Conservation (phyloP, 2,797 vertebrate genomes). For the Rhinichthys osculus region DNA sequence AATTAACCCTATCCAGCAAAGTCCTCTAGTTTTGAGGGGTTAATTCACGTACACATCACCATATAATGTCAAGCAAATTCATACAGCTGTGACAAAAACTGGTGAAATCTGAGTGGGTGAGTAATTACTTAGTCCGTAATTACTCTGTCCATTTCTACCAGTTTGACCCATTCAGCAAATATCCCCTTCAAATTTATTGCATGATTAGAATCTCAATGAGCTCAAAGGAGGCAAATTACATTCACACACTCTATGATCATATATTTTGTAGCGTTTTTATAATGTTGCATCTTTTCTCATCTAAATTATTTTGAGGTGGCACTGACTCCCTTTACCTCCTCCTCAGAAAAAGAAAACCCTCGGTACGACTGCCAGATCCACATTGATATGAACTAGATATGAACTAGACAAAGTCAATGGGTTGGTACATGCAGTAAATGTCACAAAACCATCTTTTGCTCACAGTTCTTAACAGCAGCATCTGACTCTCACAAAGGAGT, state of each 20-base stretch:
- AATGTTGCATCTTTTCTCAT: neutral
- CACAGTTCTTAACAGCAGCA: slow-evolving; percentile 13
- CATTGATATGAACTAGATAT: neutral
- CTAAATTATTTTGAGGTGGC: neutral
- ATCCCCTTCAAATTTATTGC: neutral
- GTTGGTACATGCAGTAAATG: neutral
- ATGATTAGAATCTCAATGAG: slow-evolving; percentile 4
- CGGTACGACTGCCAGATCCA: neutral
- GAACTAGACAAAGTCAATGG: slow-evolving; percentile 9
- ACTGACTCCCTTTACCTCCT: neutral
- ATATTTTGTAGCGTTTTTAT: neutral
- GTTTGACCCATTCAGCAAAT: neutral
- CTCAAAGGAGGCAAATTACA: neutral
- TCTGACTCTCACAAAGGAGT: slow-evolving; percentile 50
- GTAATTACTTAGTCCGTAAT: neutral
- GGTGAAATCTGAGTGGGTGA: neutral
- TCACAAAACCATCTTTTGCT: neutral
- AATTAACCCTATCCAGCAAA: neutral
- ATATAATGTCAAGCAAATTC: neutral
- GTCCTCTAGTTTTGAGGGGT: neutral
- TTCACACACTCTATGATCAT: neutral
- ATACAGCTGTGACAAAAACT: neutral
- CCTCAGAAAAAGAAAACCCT: neutral
- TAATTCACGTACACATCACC: neutral
- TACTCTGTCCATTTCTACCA: neutral